Conservation (phyloP, 2,888 invertebrate species). For the Drosophila macrothrix region DNA sequence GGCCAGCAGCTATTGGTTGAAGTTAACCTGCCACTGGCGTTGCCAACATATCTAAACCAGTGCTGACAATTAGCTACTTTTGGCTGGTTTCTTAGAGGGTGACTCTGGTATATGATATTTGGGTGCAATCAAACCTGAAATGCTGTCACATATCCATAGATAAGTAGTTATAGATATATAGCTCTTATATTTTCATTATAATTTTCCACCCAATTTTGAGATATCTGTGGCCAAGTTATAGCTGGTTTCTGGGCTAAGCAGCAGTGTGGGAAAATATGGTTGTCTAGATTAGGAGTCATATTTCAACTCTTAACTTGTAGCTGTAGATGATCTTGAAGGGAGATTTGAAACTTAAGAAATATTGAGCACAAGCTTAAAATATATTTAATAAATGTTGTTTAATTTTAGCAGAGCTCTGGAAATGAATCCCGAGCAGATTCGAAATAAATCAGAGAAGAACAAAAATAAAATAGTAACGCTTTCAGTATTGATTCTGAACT, state of each 20-base stretch:
- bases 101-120: constrained; percentile 17
- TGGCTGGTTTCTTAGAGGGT: constrained; percentile 16
- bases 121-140: not conserved
- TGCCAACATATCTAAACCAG: constrained; percentile 36
- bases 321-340: not conserved
- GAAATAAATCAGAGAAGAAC: too few species aligned
- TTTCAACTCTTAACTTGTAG: not conserved
- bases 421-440: too few species aligned
- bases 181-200: not conserved
- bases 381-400: not conserved
- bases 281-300: not conserved
- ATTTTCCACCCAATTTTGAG: not conserved
- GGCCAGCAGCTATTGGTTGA: constrained; percentile 68
- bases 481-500: too few species aligned
- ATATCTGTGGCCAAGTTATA: not conserved
- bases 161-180: constrained; percentile 1
- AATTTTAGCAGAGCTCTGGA: too few species aligned
- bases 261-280: not conserved
- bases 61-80: constrained; percentile 41
- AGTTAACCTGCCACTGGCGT: constrained; percentile 46
- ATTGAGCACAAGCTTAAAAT: not conserved
- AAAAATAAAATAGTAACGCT: too few species aligned
- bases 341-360: not conserved
- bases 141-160: constrained; percentile 5
- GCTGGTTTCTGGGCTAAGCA: not conserved